Evolutionary conservation across 2,797 vertebrate genomes (phyloP), one percentile per base, ranked within the genome.

Genomic region (Pteropus rufus): DNA sequence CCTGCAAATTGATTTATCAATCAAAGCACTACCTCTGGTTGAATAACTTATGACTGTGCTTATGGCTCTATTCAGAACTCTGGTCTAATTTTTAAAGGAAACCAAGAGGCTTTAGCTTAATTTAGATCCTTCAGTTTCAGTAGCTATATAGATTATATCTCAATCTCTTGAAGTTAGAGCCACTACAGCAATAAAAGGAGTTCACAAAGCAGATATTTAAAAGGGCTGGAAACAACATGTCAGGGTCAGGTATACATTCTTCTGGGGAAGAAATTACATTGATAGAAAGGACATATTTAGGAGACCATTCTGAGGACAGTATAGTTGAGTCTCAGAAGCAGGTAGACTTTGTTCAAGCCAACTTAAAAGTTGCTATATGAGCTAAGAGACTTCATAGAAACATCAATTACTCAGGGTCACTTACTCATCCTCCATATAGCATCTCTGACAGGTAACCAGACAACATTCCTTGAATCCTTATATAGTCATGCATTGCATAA

Each of bases 1-100:
- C 83, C 39, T 97, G 93, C 44, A 97, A 96, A 98, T 97, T 98
- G 97, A 97, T 97, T 98, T 98, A 98, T 97, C 98, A 87, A 89
- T 97, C 97, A 98, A 98, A 96, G 81, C 96, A 86, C 95, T 86
- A 44, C 96, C 83, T 75, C 91, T 95, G 80, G 95, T 89, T 96
- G 96, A 97, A 75, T 95, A 96, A 97, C 96, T 97, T 91, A 91
- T 1, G n/a, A 34, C 91, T 93, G 34, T 72, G 65, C 67, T 92
- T 96, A 92, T 90, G 83, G 46, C 91, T 97, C 36, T 94, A 89
- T 96, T 97, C 64, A 83, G 62, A 95, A 93, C 8, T 91, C 39
- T 46, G 23, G 10, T 89, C 76, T 93, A 62, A 76, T 91, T 95
- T 93, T 85, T 56, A 93, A 92, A 69, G 75, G 52, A 82, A 92